A percentile compares a stretch with the other conserved stretches of the same genome.
Evolutionary conservation across 2,888 invertebrate genomes (phyloP).

Genomic region (Apamea anceps): DNA sequence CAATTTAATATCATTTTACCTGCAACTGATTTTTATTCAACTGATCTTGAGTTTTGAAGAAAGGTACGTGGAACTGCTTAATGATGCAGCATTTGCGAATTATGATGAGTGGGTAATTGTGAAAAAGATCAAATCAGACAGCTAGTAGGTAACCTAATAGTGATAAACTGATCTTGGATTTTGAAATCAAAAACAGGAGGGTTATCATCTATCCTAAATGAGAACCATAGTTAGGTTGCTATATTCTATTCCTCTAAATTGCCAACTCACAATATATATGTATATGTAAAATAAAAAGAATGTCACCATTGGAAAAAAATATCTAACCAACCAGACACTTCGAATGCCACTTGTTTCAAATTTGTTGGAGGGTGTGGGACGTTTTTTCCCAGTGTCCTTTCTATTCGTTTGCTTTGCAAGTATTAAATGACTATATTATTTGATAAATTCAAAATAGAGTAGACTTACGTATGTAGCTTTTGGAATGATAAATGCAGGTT

Average conservation of each 20-base stretch:
- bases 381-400: background rate
- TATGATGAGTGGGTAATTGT: background rate
- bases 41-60: background rate
- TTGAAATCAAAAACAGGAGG: background rate
- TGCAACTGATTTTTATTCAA: background rate
- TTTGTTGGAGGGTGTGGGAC: background rate
- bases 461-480: constrained; percentile 19
- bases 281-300: background rate
- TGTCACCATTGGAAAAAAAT: background rate
- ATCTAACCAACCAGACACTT: background rate
- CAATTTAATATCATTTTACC: background rate
- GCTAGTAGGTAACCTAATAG: background rate
- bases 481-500: constrained; percentile 10
- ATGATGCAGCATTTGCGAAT: background rate
- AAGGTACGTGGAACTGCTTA: background rate
- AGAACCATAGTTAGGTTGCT: background rate
- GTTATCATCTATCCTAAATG: background rate
- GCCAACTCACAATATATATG: background rate
- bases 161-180: background rate
- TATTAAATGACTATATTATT: background rate
- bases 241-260: background rate
- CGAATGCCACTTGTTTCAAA: background rate
- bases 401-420: background rate
- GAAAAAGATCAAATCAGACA: background rate
- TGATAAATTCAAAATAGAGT: background rate